Evolutionary conservation across 2,888 invertebrate genomes (phyloP), one percentile per base, ranked within the genome.

Genomic region (Cerastoderma edule): DNA sequence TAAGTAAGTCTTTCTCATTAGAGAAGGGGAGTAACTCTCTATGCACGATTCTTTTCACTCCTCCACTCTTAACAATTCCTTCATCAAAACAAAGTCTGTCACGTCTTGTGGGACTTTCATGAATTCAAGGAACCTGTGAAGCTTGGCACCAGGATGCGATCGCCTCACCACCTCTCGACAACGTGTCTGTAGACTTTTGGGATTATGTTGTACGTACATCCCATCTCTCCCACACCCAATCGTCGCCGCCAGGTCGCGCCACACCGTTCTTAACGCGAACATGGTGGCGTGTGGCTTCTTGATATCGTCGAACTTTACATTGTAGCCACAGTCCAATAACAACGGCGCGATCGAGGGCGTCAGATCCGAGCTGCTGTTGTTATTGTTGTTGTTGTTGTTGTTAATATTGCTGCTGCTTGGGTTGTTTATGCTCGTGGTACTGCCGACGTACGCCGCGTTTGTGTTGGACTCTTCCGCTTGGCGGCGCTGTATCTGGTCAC

Each of bases 271-370:
- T 13, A 80, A 64, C 0, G 80, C 80, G 50, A 71, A 77, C 54
- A 80, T 73, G 2, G 80, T 77, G 39, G 75, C 75, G 44, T 75
- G 75, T 2, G 77, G 69, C 70, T 80, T 80, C 57, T 72, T 80
- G 13, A 69, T 50, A 33, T 80, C 69, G 30, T 80, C 80, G 24
- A 67, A 80, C 19, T 75, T 80, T 13, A 77, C 72, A 44, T 77
- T 77, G 35, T 80, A 80, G 2, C 80, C 80, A 50, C 80, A 80
- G 46, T 77, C 80, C 24, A 80, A 46, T n/a, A 80, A 30, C 19
- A 80, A 54, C 16, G 74, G 66, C 0, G 77, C 77, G 10, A 80
- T 35, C 1, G 80, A 72, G 13, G 72, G 70, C 1, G 27, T 10
- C 24, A 50, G 10, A 6, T 71, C 71, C 10, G 50, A 13, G 8